These are phyloP conservation scores for Acanthococcus lagerstroemiae DNA, from an alignment of 2,888 invertebrate genomes.

Conservation along the genomic window DNA sequence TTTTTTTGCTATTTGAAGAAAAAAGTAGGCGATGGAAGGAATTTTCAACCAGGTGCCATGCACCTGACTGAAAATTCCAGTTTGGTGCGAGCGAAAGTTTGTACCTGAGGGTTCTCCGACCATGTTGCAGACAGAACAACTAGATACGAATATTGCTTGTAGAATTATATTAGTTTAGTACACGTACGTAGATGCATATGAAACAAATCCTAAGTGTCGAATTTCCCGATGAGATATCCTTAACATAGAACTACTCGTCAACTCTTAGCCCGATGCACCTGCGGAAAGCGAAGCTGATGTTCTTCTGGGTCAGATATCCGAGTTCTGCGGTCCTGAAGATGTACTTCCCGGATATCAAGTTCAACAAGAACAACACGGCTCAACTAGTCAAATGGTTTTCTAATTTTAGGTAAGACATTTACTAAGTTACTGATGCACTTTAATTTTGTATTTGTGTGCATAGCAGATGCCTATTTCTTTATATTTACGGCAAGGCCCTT, in stretches of 20 bases:
- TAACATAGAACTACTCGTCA: constrained; percentile 56
- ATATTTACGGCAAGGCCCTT: too few species aligned
- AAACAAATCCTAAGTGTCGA: too few species aligned
- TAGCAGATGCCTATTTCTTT: background rate
- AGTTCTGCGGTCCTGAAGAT: constrained; percentile 98
- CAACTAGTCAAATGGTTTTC: constrained; percentile 99
- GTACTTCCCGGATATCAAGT: constrained; percentile 99
- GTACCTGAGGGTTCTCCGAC: too few species aligned
- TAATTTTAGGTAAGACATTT: constrained; percentile 86
- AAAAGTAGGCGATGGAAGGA: too few species aligned
- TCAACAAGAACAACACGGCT: constrained; percentile 99
- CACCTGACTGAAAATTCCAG: too few species aligned
- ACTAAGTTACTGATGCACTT: background rate
- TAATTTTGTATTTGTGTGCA: background rate
- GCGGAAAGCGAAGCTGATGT: constrained; percentile 99
- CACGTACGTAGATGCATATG: too few species aligned
- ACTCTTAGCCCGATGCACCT: constrained; percentile 99
- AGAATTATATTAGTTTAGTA: too few species aligned
- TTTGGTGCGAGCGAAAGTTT: too few species aligned
- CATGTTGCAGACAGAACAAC: too few species aligned
- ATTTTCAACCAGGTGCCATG: too few species aligned
- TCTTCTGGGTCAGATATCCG: constrained; percentile 99
- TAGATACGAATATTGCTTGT: too few species aligned
- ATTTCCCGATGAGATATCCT: constrained; percentile 3
- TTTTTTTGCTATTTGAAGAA: too few species aligned